A percentile compares a stretch with the other conserved stretches of the same genome.
phyloP scores from a whole-genome alignment of 2,888 invertebrate genomes.

The Microctonus aethiopoides region DNA sequence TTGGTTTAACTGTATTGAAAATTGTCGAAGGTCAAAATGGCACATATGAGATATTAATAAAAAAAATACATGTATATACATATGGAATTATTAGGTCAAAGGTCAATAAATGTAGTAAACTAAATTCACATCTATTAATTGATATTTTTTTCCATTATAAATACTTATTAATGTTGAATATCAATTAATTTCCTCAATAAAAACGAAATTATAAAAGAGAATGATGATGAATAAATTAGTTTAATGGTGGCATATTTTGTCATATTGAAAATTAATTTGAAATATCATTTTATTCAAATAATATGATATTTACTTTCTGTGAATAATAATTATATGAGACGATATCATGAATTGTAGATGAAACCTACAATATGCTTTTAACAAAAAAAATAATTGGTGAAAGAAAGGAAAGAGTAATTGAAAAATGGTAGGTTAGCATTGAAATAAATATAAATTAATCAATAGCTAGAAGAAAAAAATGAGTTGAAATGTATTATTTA shows the following conservation, averaged over 20 bases:
- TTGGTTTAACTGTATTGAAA: background rate
- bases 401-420: background rate
- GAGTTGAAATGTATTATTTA: background rate
- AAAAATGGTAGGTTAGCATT: background rate
- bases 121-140: background rate
- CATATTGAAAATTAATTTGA: no score
- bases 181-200: no score
- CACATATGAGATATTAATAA: background rate
- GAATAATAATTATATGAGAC: background rate
- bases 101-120: background rate
- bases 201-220: no score
- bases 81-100: constrained; percentile 10
- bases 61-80: no score
- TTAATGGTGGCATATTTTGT: no score
- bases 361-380: background rate
- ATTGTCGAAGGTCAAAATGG: background rate
- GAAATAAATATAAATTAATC: background rate
- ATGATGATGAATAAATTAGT: no score
- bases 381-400: background rate
- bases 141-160: no score
- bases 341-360: background rate
- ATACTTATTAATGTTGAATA: no score
- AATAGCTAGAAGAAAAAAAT: background rate
- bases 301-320: background rate
- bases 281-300: no score